Base-by-base conservation (phyloP, 2,113 vertebrate genomes). In the Cyanistes caeruleus region DNA sequence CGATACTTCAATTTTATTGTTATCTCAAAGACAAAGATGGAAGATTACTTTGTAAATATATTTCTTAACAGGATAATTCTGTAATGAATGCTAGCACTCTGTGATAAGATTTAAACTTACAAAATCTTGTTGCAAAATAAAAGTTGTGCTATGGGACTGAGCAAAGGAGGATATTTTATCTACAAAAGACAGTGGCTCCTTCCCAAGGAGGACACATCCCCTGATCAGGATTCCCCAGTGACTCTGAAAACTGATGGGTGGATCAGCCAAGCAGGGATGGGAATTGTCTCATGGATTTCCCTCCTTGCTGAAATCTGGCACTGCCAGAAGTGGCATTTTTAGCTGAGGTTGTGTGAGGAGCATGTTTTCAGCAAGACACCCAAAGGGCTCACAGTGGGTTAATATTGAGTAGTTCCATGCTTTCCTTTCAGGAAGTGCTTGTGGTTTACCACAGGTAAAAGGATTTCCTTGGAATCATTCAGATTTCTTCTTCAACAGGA, bases 21-120 rank as follows among this genome's bases (percentile, higher is more conserved):
- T 95, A 87, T 78, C 91, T 91, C 75, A 58, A 88, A 89, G 86
- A 78, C 30, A 78, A 49, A 91, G 92, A 95, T 59, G 25, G 39
- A 48, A 89, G 79, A 83, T 94, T 76, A 48, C 67, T 92, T 79
- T 76, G 68, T 70, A 86, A 84, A 83, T 44, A 60, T 48, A 79
- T 89, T 89, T 74, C 73, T 83, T 68, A 91, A 63, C 37, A 62
- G 49, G 51, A 39, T 69, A 21, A 83, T 94, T 83, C 84, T 78
- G 72, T 92, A 95, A 97, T 79, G 89, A 93, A 48, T 0, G 22
- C 92, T 62, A 65, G 67, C 67, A 72, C 25, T 27, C 72, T 49
- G 27, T 80, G 93, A 84, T 78, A 83, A 91, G 58, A 87, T 41
- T 55, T 63, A 28, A 93, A 89, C 46, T 83, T 68, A 49, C 12